These are phyloP conservation scores for Chiridota heheva DNA, from an alignment of 35 echinoderm and acorn worm genomes.

Conservation along the genomic window DNA sequence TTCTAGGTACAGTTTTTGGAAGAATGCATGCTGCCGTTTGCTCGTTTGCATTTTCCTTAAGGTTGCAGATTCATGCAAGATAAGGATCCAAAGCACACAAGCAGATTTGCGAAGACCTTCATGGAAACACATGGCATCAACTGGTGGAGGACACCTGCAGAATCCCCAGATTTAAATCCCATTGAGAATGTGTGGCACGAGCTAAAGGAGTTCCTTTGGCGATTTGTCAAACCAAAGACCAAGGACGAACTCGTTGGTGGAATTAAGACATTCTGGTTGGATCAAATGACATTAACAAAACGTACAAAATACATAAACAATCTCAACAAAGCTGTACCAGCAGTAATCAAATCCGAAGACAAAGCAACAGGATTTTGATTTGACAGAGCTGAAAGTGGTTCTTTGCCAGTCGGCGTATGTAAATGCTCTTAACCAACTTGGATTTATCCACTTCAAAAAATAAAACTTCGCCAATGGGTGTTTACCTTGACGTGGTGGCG, in stretches of 20 bases:
- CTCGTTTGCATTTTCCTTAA: slow-evolving; percentile 14
- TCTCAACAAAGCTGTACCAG: slow-evolving; percentile 51
- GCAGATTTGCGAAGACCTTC: slow-evolving; percentile 12
- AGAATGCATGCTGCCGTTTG: slow-evolving; percentile 40
- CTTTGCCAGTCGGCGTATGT: no score
- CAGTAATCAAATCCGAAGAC: slow-evolving; percentile 13
- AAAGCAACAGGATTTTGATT: no score
- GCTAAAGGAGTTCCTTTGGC: slow-evolving; percentile 53
- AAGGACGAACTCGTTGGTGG: slow-evolving; percentile 44
- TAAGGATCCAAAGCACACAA: slow-evolving; percentile 57
- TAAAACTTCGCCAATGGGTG: no score
- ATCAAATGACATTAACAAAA: neutral
- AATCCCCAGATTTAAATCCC: slow-evolving; percentile 61
- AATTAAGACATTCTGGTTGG: slow-evolving; percentile 43
- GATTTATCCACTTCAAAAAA: no score
- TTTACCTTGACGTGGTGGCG: no score
- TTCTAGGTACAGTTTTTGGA: slow-evolving; percentile 37
- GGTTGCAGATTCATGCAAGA: slow-evolving; percentile 48
- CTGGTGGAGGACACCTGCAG: slow-evolving; percentile 56
- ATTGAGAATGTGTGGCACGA: slow-evolving; percentile 58
- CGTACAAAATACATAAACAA: slow-evolving; percentile 56
- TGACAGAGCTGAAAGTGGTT: no score
- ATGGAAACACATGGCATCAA: slow-evolving; percentile 30
- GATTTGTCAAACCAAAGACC: slow-evolving; percentile 31
- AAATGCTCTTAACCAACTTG: no score